Base-by-base conservation (phyloP, 2,113 vertebrate species). In the Tetraodon nigroviridis region DNA sequence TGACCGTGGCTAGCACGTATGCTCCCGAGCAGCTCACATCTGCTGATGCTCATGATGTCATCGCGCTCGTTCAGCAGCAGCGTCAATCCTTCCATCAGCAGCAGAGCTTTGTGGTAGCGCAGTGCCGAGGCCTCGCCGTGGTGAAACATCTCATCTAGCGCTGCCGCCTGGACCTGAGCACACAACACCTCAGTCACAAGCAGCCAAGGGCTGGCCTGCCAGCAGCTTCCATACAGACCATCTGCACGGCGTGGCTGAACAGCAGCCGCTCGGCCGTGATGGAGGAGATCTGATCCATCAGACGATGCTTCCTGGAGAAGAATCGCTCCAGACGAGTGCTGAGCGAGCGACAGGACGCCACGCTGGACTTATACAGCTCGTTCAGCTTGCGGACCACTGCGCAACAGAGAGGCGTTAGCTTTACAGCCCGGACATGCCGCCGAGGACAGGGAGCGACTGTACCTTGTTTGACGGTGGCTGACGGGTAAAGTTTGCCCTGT, bases 111-210 rank as follows among this genome's bases (percentile, higher is more conserved):
- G 66, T 94, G 93, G 85, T 99, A 99, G 61, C 97, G 92, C 54
- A 92, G 91, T 10, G 91, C 74, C 0, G 94, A 98, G 55, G 95
- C 92, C 61, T 94, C 93, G 15, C 91, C 91, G 79, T 95, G 95
- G 76, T 97, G 94, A 81, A 99, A 99, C 97, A 99, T 98, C 90
- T 99, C 97, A 17, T 99, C 97, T 82, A 99, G 87, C 0, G 95
- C 97, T 6, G 96, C 94, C 2, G 95, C 88, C 71, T 97, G 94
- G 32, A 99, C 96, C 96, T 98, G 74, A 6, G 3, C 20, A 0
- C 16, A 56, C 29, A 51, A 1, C 53, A 42, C 1, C 44, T 37
- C 29, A 2, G 29, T 32, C 24, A 24, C 3, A 32, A 1, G 5
- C 5, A 10, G 29, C 29, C 29, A 6, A 24, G 24, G 29, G 6